Evolutionary conservation across 2,113 vertebrate genomes (phyloP), one percentile per base, ranked within the genome.

Genomic region (Malaclemys terrapin): DNA sequence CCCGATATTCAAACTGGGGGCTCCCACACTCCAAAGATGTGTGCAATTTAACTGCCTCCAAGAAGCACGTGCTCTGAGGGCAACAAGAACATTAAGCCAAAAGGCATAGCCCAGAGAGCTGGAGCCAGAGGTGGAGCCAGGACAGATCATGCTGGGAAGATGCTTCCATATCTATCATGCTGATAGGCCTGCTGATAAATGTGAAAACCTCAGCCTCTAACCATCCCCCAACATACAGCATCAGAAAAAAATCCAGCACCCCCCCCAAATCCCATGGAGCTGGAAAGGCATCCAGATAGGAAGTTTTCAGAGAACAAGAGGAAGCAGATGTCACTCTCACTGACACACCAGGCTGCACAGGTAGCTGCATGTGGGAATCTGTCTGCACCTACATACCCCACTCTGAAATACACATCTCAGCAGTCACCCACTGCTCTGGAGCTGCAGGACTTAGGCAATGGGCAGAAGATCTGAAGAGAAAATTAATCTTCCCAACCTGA

Each of bases 401-500:
- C 5, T 22, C 45, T 80, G 59, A 50, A 94, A 87, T 1, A 78
- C 19, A 42, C 25, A 80, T 0, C 6, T 38, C 20, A 49, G 82
- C 53, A 13, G 78, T 72, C 62, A 38, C 2, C 17, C 31, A 20
- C 47, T 42, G 20, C 53, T n/a, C n/a, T 69, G 16, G 76, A 95
- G 90, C 57, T 84, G 24, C 38, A 52, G 0, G 1, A 42, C 65
- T 87, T 35, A 89, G 57, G 65, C 47, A 94, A 57, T 13, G 11
- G 56, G 72, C 80, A 89, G 5, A 47, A 80, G 89, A 57, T 49
- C 53, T 56, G 57, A 88, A 96, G 94, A 90, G 50, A 72, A 79
- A 89, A 93, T 80, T 65, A 75, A 69, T 91, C 85, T 94, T 9
- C 89, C 98, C 97, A 95, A 99, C 99, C 98, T 99, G 99, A 98